Evolutionary conservation across 2,888 invertebrate genomes (phyloP).

Genomic region (Agrypnus murinus): DNA sequence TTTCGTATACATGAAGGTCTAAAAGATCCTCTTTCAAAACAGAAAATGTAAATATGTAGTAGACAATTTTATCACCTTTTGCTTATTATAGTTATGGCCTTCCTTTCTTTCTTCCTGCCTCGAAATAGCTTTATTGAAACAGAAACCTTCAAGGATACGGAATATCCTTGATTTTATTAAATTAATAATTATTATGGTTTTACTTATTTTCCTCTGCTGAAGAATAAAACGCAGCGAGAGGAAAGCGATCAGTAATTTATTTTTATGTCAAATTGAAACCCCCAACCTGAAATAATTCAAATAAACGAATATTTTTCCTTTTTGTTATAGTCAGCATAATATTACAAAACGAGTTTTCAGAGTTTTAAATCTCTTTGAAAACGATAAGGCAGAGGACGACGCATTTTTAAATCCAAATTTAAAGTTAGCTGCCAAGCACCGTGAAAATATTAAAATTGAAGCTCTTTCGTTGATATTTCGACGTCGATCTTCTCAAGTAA

Average conservation of each 20-base stretch:
- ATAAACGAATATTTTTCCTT: not conserved
- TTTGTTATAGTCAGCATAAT: slow-evolving; percentile 13
- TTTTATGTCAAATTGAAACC: too few relatives aligned
- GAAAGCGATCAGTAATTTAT: too few relatives aligned
- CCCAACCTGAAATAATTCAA: too few relatives aligned
- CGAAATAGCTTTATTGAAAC: too few relatives aligned
- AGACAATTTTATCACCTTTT: not conserved
- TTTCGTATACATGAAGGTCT: slow-evolving; percentile 4
- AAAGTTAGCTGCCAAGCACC: slow-evolving; percentile 24
- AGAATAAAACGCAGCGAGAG: too few relatives aligned
- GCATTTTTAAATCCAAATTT: slow-evolving; percentile 30
- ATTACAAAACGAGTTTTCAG: not conserved
- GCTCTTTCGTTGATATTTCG: slow-evolving; percentile 20
- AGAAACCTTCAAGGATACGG: too few relatives aligned
- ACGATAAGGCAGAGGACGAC: slow-evolving; percentile 23
- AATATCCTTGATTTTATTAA: too few relatives aligned
- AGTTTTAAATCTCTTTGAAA: not conserved
- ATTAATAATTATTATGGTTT: too few relatives aligned
- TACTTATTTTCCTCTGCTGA: too few relatives aligned
- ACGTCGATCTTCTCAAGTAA: slow-evolving; percentile 11
- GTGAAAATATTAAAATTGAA: slow-evolving; percentile 29
- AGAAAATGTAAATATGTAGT: not conserved
- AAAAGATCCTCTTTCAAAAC: slow-evolving; percentile 4
- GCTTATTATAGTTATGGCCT: too few relatives aligned
- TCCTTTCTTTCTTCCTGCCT: too few relatives aligned